These are phyloP conservation scores for Heliornis fulica DNA, from an alignment of 2,113 vertebrate species.

Conservation along the genomic window DNA sequence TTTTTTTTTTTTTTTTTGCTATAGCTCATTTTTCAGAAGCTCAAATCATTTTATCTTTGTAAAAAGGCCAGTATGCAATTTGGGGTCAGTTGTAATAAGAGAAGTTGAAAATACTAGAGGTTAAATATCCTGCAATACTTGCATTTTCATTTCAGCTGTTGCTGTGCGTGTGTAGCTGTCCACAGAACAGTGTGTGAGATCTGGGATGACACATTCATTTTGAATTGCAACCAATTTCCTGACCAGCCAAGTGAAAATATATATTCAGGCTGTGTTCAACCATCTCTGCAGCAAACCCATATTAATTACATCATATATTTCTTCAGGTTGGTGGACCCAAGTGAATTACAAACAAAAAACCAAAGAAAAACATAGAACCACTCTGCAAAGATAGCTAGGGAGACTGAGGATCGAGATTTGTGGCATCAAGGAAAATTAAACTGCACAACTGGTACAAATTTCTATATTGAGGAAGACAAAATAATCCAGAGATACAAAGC, in stretches of 20 bases:
- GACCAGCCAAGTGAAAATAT: constrained; percentile 11
- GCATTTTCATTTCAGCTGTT: constrained; percentile 28
- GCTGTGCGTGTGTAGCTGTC: not conserved
- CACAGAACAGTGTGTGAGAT: not conserved
- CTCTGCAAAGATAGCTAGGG: not conserved
- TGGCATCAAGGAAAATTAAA: not conserved
- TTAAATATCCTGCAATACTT: not conserved
- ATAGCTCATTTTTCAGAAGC: not conserved
- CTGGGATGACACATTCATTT: not conserved
- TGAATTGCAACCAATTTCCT: constrained; percentile 31
- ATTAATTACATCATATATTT: constrained; percentile 1
- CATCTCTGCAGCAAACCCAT: not conserved
- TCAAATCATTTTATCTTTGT: not conserved
- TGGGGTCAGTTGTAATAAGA: not conserved
- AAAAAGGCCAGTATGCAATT: not conserved
- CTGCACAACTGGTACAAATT: not conserved
- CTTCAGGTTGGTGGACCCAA: not conserved
- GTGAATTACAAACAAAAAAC: not conserved
- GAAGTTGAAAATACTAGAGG: not conserved
- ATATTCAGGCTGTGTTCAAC: not conserved
- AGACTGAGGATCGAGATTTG: not conserved
- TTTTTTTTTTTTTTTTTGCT: not conserved
- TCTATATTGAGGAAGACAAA: not conserved
- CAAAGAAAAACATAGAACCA: not conserved
- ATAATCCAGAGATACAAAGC: not conserved